phyloP scores from a whole-genome alignment of 1,140 invertebrate species.

The Augochlora pura region DNA sequence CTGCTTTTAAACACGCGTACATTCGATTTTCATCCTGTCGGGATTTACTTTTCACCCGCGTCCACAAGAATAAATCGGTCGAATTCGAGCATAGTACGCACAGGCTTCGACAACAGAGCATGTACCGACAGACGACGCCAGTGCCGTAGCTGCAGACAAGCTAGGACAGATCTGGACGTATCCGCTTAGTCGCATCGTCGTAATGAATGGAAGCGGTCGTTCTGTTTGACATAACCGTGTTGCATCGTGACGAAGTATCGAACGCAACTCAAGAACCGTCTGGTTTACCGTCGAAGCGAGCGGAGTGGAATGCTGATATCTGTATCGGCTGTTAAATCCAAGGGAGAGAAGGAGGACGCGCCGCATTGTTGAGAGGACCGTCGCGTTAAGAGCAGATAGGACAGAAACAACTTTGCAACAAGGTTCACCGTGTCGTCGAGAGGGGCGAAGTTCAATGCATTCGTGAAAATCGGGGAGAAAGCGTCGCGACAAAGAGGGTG shows the following conservation, averaged over 20 bases:
- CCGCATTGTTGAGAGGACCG: not conserved
- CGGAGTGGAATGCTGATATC: too few species aligned
- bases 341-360: not conserved
- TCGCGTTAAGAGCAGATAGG: not conserved
- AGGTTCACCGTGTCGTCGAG: not conserved
- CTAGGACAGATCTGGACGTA: not conserved
- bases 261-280: not conserved
- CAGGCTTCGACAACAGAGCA: conserved; percentile 19
- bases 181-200: conserved; percentile 32
- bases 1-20: not conserved
- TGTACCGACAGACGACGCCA: conserved; percentile 18
- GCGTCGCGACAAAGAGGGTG: conserved; percentile 15
- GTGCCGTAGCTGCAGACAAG: conserved; percentile 14
- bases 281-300: too few species aligned
- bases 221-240: not conserved
- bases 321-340: not conserved
- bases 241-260: not conserved
- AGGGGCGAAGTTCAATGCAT: conserved; percentile 19
- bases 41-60: not conserved
- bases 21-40: not conserved
- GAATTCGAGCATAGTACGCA: not conserved
- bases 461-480: conserved; percentile 29
- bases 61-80: not conserved
- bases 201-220: conserved; percentile 30
- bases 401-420: not conserved